phyloP scores from a whole-genome alignment of 2,797 vertebrate genomes.

The Intellagama lesueurii region DNA sequence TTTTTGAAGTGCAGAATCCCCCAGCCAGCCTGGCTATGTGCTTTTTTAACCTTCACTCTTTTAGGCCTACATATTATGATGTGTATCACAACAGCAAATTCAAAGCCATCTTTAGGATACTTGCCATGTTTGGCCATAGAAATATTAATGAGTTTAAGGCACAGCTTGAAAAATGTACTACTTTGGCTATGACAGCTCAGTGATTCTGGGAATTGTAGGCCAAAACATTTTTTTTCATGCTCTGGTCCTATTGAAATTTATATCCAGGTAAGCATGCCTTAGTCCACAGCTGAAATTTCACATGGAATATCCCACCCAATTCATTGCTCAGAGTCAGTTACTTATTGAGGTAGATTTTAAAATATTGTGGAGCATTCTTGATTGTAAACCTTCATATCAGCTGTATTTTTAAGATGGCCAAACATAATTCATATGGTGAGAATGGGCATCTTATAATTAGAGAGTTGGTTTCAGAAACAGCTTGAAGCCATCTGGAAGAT shows the following conservation, averaged over 20 bases:
- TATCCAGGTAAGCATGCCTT: not conserved
- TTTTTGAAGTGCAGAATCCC: too few relatives aligned
- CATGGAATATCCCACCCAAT: constrained; percentile 29
- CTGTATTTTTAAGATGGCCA: constrained; percentile 42
- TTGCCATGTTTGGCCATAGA: too few relatives aligned
- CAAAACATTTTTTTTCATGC: too few relatives aligned
- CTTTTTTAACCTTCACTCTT: too few relatives aligned
- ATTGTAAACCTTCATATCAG: constrained; percentile 40
- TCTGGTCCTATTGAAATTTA: not conserved
- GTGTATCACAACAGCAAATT: too few relatives aligned
- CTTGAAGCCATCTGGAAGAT: constrained; percentile 60
- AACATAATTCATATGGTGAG: constrained; percentile 64
- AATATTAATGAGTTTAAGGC: too few relatives aligned
- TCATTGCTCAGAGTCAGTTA: not conserved
- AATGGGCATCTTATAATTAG: constrained; percentile 65
- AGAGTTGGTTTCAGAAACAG: constrained; percentile 61
- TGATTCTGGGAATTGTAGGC: not conserved
- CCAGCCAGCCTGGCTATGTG: too few relatives aligned
- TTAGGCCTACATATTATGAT: too few relatives aligned
- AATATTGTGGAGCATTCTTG: not conserved
- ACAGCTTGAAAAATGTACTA: not conserved
- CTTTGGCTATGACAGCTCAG: not conserved
- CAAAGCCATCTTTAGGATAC: too few relatives aligned
- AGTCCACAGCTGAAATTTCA: too few relatives aligned
- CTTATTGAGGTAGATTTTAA: constrained; percentile 31